Conservation (phyloP, 37 sponge, comb jelly and placozoan species). For the Chondrilla cf. caribensis region DNA sequence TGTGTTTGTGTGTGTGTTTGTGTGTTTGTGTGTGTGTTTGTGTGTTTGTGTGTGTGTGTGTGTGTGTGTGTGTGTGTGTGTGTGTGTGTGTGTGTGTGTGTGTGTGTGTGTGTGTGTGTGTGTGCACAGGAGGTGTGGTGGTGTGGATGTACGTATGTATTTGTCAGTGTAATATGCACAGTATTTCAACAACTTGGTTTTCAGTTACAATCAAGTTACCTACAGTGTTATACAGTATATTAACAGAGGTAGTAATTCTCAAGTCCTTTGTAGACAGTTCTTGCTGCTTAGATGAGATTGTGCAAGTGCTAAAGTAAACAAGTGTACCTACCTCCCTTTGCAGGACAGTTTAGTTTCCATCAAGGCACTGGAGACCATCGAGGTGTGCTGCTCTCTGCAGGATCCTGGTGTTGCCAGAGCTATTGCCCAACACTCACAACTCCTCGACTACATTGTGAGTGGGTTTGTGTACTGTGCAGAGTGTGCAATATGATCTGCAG, state of each 20-base stretch:
- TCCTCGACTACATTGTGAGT: conserved; percentile 8
- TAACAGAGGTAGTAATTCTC: too few relatives aligned
- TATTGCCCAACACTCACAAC: conserved; percentile 1
- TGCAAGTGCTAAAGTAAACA: too few relatives aligned
- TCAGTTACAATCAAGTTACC: too few relatives aligned
- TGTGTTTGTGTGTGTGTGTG: neutral
- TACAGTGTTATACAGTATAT: too few relatives aligned
- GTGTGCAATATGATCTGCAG: too few relatives aligned
- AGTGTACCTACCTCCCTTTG: neutral
- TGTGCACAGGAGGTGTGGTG: neutral
- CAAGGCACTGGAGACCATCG: conserved; percentile 19
- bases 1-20: too few relatives aligned
- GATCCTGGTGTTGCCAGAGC: neutral
- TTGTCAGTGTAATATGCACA: too few relatives aligned
- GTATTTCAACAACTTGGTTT: too few relatives aligned
- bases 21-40: too few relatives aligned
- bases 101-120: conserved; percentile 13
- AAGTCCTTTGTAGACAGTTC: too few relatives aligned
- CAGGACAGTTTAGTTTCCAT: conserved; percentile 10
- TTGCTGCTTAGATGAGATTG: too few relatives aligned
- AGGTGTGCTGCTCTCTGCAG: conserved; percentile 7
- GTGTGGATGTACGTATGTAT: neutral
- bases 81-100: neutral
- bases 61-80: conserved; percentile 9
- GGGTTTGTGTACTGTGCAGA: neutral